Conservation (phyloP, 23 tunicate species). For the Diplosoma virens region DNA sequence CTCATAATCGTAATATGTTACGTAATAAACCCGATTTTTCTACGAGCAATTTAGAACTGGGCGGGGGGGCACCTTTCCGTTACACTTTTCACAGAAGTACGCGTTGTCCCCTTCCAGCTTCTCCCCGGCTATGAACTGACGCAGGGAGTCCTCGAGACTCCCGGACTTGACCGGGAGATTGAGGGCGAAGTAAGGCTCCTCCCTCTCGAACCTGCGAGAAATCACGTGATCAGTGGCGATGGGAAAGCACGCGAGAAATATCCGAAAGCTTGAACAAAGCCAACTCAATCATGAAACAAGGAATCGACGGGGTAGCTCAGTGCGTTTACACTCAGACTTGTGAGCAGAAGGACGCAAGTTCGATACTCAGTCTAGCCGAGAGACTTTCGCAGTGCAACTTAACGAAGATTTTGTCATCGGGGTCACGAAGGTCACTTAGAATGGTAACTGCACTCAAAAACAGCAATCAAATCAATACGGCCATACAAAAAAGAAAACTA, state of each 20-base stretch:
- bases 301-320: too few relatives aligned
- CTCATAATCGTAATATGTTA: too few relatives aligned
- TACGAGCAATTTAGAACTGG: not conserved
- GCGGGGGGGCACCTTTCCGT: conserved; percentile 91
- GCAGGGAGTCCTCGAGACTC: conserved; percentile 72
- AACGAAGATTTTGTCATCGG: too few relatives aligned
- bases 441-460: not conserved
- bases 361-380: too few relatives aligned
- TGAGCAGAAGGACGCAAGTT: too few relatives aligned
- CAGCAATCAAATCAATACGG: not conserved
- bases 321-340: too few relatives aligned
- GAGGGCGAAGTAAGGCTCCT: conserved; percentile 82
- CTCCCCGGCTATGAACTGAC: conserved; percentile 86
- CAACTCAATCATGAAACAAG: too few relatives aligned
- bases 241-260: too few relatives aligned
- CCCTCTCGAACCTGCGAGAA: conserved; percentile 65
- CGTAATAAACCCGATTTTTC: not conserved
- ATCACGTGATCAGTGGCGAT: too few relatives aligned
- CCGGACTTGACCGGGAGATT: conserved; percentile 70
- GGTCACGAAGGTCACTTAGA: too few relatives aligned
- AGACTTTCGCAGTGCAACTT: too few relatives aligned
- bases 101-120: conserved; percentile 92
- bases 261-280: too few relatives aligned
- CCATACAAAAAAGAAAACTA: not conserved
- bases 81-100: conserved; percentile 90